Conservation (phyloP, 1,140 invertebrate genomes). For the Camponotus pennsylvanicus region DNA sequence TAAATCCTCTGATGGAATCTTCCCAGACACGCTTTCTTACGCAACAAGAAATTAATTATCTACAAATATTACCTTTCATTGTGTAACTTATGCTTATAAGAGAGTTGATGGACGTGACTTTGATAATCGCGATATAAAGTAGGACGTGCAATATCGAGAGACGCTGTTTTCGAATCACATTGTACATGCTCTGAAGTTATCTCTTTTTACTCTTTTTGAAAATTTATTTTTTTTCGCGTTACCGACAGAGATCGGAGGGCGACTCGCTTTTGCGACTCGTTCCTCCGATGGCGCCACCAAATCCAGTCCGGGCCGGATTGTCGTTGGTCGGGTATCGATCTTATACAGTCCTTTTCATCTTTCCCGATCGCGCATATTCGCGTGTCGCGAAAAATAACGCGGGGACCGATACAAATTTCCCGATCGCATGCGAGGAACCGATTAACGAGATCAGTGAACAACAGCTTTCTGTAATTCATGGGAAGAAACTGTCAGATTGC, state of each 20-base stretch:
- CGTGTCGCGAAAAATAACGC: constrained; percentile 3
- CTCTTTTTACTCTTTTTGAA: background rate
- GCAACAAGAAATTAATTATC: background rate
- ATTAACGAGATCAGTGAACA: constrained; percentile 16
- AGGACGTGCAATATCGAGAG: background rate
- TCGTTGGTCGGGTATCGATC: constrained; percentile 62
- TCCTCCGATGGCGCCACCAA: constrained; percentile 81
- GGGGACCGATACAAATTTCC: constrained; percentile 22
- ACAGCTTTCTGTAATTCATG: background rate
- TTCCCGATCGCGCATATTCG: constrained; percentile 19
- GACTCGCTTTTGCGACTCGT: constrained; percentile 25
- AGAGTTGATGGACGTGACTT: background rate
- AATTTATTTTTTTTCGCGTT: constrained; percentile 52
- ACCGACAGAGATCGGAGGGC: constrained; percentile 70
- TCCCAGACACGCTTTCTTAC: background rate
- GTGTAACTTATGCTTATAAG: background rate
- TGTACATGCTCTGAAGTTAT: background rate
- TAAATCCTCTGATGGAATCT: background rate
- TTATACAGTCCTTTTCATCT: constrained; percentile 41
- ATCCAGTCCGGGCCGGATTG: constrained; percentile 46
- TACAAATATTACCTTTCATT: background rate
- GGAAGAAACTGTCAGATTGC: background rate
- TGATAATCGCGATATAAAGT: background rate
- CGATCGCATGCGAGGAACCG: constrained; percentile 14
- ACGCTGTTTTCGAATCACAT: background rate